Base-by-base conservation (phyloP, 2,797 vertebrate species). In the Brotula barbata region DNA sequence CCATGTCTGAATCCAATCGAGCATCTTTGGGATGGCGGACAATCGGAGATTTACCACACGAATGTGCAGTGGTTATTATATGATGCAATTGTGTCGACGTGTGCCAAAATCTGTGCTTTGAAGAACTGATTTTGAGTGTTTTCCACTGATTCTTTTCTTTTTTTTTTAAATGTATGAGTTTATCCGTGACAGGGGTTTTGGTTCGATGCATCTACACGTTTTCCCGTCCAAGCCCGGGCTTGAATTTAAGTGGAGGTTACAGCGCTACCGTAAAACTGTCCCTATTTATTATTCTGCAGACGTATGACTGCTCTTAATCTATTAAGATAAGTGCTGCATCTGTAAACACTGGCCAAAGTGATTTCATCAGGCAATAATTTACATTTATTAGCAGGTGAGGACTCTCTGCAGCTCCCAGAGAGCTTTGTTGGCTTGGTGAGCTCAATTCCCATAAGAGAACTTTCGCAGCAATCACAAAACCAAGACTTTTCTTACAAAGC, bases 401-500 rank as follows among this genome's bases (percentile, higher is more conserved):
- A 13, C 1, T 5, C 33, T 28, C n/a, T 36, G 19, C 48, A 28
- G 57, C 45, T 58, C 17, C 20, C 71, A 72, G 43, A 80, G 50
- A 64, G 60, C 56, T 64, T 63, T 60, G 46, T 40, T 77, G 75
- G 68, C 60, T 42, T 14, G 2, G 20, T 25, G 1, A 47, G 14
- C 1, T 11, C 15, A 14, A 9, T 48, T 61, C 58, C 13, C 11
- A 66, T 43, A 58, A 44, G 0, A 50, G 22, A 0, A 11, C 2
- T 33, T 12, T 28, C 19, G 44, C 46, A 36, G 44, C 17, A n/a
- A n/a, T n/a, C n/a, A n/a, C 31, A 3, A 20, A 46, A 36, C 53
- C 52, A 60, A 13, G 39, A 39, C 45, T 37, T 1, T 15, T 34
- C 1, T 14, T 44, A 65, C 16, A 31, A 25, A 69, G 51, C 10